Evolutionary conservation across 2,888 invertebrate species (phyloP).

Genomic region (Nomada flava): DNA sequence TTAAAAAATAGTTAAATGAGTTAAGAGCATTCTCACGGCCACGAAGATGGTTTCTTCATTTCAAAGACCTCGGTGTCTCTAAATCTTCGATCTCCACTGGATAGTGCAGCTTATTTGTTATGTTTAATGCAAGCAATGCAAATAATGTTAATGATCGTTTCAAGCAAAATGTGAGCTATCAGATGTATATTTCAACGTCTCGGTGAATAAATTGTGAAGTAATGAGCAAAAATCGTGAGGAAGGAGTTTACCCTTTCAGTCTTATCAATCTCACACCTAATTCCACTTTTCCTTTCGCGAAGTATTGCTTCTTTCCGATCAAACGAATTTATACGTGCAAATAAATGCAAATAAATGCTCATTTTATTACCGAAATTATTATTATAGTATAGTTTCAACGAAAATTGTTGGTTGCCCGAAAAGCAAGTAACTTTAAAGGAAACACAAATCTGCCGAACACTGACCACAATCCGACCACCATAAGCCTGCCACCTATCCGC

Average conservation of each 20-base stretch:
- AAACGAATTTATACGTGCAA: too few species aligned
- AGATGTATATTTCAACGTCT: conserved; percentile 6
- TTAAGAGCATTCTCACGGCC: conserved; percentile 51
- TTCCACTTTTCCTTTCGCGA: not conserved
- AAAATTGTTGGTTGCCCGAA: too few species aligned
- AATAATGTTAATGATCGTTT: conserved; percentile 24
- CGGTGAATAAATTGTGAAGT: not conserved
- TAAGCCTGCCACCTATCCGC: conserved; percentile 3
- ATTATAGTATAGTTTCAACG: too few species aligned
- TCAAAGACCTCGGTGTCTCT: conserved; percentile 56
- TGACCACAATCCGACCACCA: not conserved
- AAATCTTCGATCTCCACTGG: conserved; percentile 58
- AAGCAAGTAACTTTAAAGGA: too few species aligned
- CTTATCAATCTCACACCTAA: not conserved
- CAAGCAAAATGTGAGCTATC: conserved; percentile 3
- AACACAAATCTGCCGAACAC: too few species aligned
- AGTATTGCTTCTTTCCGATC: not conserved
- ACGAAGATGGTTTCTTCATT: conserved; percentile 55
- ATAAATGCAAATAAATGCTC: too few species aligned
- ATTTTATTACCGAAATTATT: too few species aligned
- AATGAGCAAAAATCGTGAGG: conserved; percentile 3
- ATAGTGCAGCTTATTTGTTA: conserved; percentile 50
- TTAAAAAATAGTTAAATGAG: conserved; percentile 52
- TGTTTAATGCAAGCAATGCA: conserved; percentile 12
- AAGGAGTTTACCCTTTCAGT: not conserved